phyloP scores from a whole-genome alignment of 2,888 invertebrate genomes.

The Ceramica pisi region DNA sequence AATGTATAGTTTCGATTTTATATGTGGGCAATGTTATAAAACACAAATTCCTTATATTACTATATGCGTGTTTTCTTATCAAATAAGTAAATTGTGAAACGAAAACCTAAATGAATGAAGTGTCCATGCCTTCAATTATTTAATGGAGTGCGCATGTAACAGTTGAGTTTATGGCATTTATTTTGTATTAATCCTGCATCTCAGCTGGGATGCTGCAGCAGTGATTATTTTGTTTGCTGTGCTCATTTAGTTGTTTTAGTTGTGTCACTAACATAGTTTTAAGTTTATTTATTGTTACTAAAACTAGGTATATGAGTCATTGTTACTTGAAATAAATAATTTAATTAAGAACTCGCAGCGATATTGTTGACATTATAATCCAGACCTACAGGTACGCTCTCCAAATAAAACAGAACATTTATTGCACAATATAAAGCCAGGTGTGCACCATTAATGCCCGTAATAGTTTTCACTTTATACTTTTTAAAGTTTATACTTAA shows the following conservation, averaged over 20 bases:
- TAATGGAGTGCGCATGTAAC: conserved; percentile 50
- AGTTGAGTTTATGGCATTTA: conserved; percentile 33
- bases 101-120: not conserved
- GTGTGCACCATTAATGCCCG: conserved; percentile 7
- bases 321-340: too few species aligned
- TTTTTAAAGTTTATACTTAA: not conserved
- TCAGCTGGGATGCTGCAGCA: too few species aligned
- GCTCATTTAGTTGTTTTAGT: too few species aligned
- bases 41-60: not conserved
- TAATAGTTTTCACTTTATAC: conserved; percentile 5
- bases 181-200: too few species aligned
- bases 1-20: conserved; percentile 22
- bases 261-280: too few species aligned
- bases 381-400: conserved; percentile 17
- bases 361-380: conserved; percentile 57
- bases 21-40: not conserved
- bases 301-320: too few species aligned
- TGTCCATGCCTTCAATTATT: conserved; percentile 23
- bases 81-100: conserved; percentile 20
- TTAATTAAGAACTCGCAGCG: conserved; percentile 8
- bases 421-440: conserved; percentile 34
- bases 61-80: not conserved
- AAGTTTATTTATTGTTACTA: too few species aligned
- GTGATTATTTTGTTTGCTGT: too few species aligned
- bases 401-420: conserved; percentile 41